A percentile compares a stretch with the other conserved stretches of the same genome.
Evolutionary conservation across 2,113 vertebrate species (phyloP).

Genomic region (Hippocampus zosterae): DNA sequence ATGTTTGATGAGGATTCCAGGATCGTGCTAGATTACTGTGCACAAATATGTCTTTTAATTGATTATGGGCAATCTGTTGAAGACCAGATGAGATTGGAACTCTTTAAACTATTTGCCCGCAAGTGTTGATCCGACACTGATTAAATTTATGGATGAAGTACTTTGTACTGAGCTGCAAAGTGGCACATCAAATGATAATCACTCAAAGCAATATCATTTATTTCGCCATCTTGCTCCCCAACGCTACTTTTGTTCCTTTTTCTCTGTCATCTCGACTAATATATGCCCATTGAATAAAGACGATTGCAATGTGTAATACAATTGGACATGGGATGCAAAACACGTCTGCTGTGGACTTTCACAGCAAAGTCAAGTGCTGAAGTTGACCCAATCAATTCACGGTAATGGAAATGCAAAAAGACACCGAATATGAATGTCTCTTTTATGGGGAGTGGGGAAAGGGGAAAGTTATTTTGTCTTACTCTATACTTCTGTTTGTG

Average conservation of each 20-base stretch:
- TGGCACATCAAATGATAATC: not conserved
- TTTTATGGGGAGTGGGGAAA: not conserved
- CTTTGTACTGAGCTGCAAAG: not conserved
- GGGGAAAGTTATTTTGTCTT: too few relatives aligned
- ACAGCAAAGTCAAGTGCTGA: not conserved
- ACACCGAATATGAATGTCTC: not conserved
- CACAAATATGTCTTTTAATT: conserved; percentile 26
- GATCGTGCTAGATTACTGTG: conserved; percentile 11
- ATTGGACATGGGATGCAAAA: not conserved
- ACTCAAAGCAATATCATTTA: not conserved
- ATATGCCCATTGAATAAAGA: not conserved
- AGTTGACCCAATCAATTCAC: not conserved
- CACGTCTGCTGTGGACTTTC: not conserved
- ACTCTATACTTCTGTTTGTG: not conserved
- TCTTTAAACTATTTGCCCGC: conserved; percentile 18
- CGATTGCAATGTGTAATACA: not conserved
- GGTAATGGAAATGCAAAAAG: not conserved
- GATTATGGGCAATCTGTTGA: conserved; percentile 31
- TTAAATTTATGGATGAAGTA: not conserved
- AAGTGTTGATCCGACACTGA: not conserved
- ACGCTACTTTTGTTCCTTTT: not conserved
- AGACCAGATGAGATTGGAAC: conserved; percentile 15
- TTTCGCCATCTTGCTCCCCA: not conserved
- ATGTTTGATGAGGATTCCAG: conserved; percentile 25
- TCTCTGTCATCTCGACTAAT: not conserved